phyloP scores from a whole-genome alignment of 2,113 vertebrate genomes.

The Ailurus styani region DNA sequence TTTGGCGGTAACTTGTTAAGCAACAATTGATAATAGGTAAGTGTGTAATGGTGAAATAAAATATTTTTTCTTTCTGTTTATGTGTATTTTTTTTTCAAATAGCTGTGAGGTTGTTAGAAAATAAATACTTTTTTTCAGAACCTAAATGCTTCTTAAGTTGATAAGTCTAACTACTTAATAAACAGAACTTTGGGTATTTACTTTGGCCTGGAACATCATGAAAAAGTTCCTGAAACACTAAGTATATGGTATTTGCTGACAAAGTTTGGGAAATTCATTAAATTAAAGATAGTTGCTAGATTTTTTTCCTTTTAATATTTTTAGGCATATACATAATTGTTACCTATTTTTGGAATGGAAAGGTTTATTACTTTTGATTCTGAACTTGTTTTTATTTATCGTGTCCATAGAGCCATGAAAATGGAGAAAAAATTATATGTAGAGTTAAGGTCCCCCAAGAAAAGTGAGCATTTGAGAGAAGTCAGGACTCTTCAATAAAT shows the following conservation, averaged over 20 bases:
- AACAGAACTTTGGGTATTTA: neutral
- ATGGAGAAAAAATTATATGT: neutral
- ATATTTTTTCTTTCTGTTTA: neutral
- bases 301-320: neutral
- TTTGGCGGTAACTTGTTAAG: neutral
- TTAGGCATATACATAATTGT: neutral
- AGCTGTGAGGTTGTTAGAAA: neutral
- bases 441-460: neutral
- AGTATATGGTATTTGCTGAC: neutral
- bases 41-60: neutral
- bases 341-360: neutral
- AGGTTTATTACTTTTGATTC: neutral
- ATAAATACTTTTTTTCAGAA: neutral
- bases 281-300: neutral
- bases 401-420: neutral
- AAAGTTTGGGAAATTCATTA: neutral
- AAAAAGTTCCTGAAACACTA: neutral
- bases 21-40: neutral
- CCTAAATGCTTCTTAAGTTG: neutral
- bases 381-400: neutral
- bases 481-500: neutral
- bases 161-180: neutral
- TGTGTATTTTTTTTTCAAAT: neutral
- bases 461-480: conserved; percentile 3
- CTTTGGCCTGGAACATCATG: neutral